A percentile compares a stretch with the other conserved stretches of the same genome.
phyloP scores from a whole-genome alignment of 2,888 invertebrate species.

The Hermodice carunculata region DNA sequence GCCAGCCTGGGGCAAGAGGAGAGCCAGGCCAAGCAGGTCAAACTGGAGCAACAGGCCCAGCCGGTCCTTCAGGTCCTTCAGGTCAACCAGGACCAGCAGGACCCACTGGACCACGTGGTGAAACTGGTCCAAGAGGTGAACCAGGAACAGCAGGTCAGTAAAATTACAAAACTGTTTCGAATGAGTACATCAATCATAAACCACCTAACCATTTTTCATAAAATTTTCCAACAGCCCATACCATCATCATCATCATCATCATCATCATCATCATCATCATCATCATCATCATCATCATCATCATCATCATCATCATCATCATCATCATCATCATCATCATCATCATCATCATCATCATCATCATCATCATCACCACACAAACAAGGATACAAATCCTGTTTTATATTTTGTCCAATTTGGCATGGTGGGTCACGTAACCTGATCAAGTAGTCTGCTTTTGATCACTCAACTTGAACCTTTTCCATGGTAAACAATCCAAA shows the following conservation, averaged over 20 bases:
- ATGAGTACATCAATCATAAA: no score
- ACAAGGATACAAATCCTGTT: background rate
- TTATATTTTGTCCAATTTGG: no score
- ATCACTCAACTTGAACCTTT: no score
- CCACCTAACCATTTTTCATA: no score
- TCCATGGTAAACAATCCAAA: no score
- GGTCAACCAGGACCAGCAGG: conserved; percentile 15
- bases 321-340: conserved; percentile 4
- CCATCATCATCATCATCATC: no score
- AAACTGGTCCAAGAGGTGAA: conserved; percentile 21
- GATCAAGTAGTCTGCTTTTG: no score
- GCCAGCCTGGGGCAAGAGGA: conserved; percentile 33
- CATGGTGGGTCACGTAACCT: no score
- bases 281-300: conserved; percentile 4
- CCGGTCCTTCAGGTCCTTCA: conserved; percentile 22
- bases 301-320: background rate
- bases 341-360: conserved; percentile 10
- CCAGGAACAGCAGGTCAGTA: conserved; percentile 10
- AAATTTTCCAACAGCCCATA: no score
- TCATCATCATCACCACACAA: background rate
- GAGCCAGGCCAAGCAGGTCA: conserved; percentile 22
- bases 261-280: no score
- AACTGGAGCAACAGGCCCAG: conserved; percentile 22
- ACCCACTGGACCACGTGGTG: conserved; percentile 14
- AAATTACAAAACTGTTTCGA: no score